Base-by-base conservation (phyloP, 2,797 vertebrate genomes). In the Paguma larvata region DNA sequence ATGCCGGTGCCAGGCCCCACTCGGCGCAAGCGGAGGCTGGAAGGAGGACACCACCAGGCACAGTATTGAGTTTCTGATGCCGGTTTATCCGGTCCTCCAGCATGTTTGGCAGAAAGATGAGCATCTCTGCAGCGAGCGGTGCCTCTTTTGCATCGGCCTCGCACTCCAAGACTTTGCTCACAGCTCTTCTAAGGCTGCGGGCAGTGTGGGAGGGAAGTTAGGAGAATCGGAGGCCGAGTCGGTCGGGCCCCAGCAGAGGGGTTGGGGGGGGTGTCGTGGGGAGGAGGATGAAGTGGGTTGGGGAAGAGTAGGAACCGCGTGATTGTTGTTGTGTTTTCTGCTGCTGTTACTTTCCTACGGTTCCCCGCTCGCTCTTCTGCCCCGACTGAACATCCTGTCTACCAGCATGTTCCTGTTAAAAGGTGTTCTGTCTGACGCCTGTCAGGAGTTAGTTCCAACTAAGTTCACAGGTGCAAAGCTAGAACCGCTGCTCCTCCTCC, bases 401-500 rank as follows among this genome's bases (percentile, higher is more conserved):
- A 1, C 18, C 90, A 7, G 85, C 95, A 1, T 23, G 68, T 41
- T 94, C 67, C 67, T 94, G 53, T 53, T 41, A 4, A n/a, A 79
- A 72, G 68, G 59, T 85, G 94, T n/a, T 19, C 0, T 12, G 91
- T 41, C 44, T 77, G 96, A 82, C 51, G 77, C 21, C 91, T 87
- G 85, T 96, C 89, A n/a, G 79, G 90, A 97, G 94, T 96, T 93
- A 34, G 65, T 95, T 85, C 77, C 89, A 83, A 96, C 93, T 85
- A 95, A 95, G 86, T 97, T 95, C 96, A 38, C 93, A 78, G 78
- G 82, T 80, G 93, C 68, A 16, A 3, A 85, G 91, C 68, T 23
- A 1, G n/a, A 77, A 44, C 91, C 18, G 82, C 92, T 2, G 46
- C 53, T 44, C n/a, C 30, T 34, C 38, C 38, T 38, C 38, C 38